These are phyloP conservation scores for Mesochorus sp. DNA, from an alignment of 2,888 invertebrate genomes.

Conservation along the genomic window DNA sequence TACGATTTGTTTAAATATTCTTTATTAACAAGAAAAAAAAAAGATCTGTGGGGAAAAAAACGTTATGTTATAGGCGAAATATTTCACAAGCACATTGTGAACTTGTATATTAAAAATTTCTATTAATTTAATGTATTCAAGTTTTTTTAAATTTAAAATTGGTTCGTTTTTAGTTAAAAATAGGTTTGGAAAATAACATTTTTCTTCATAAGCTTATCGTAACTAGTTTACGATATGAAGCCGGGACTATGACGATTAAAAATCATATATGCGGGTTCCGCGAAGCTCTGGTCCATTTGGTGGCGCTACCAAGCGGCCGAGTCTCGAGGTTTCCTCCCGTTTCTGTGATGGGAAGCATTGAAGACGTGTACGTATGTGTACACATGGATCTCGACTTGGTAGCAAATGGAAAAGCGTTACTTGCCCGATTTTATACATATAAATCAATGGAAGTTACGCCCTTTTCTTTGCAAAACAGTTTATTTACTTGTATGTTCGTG, in stretches of 20 bases:
- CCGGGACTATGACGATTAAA: background rate
- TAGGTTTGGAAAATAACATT: background rate
- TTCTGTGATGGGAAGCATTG: background rate
- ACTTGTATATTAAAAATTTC: no score
- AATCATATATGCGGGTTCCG: background rate
- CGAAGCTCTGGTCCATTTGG: slow-evolving; percentile 48
- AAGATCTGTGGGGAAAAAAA: no score
- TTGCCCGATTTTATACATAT: background rate
- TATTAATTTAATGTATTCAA: no score
- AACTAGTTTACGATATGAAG: background rate
- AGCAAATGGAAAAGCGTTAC: no score
- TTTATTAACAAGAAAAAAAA: no score
- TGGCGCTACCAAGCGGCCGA: slow-evolving; percentile 60
- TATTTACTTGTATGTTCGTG: background rate
- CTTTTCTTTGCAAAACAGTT: background rate
- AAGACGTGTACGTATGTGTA: slow-evolving; percentile 8
- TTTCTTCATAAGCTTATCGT: background rate
- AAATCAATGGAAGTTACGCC: background rate
- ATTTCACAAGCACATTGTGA: no score
- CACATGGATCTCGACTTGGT: no score
- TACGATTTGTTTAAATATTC: background rate
- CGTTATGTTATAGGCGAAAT: no score
- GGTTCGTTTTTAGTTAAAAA: no score
- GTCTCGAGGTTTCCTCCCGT: slow-evolving; percentile 4
- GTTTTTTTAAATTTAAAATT: no score